phyloP scores from a whole-genome alignment of 2,113 vertebrate species.

The Lepus americanus region DNA sequence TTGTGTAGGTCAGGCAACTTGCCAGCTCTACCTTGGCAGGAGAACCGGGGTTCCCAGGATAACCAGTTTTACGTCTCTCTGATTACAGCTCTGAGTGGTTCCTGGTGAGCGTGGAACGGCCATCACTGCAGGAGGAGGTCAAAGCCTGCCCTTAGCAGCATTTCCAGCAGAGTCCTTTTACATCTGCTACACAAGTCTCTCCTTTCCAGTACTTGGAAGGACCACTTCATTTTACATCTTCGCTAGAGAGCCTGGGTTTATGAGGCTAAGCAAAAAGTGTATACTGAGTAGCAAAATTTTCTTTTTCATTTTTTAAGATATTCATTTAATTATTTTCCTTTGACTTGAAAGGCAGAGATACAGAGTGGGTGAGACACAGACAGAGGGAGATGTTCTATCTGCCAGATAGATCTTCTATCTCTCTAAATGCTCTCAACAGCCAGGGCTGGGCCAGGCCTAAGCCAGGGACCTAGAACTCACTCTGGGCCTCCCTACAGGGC shows the following conservation, averaged over 20 bases:
- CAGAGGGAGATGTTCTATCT: too few species aligned
- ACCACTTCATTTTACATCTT: not conserved
- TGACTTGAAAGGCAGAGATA: too few species aligned
- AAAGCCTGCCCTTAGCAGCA: not conserved
- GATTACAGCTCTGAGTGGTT: not conserved
- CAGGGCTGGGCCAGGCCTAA: too few species aligned
- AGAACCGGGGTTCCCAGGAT: not conserved
- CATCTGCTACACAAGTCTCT: not conserved
- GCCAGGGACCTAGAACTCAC: too few species aligned
- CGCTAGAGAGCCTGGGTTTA: not conserved
- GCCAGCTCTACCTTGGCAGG: conserved; percentile 28
- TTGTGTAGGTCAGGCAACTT: conserved; percentile 6
- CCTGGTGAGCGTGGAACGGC: not conserved
- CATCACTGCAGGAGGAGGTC: not conserved
- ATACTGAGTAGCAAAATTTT: not conserved
- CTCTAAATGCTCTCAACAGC: too few species aligned
- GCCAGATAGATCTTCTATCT: too few species aligned
- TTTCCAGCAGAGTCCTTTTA: not conserved
- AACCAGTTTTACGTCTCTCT: conserved; percentile 2
- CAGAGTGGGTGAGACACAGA: too few species aligned
- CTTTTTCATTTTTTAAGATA: not conserved
- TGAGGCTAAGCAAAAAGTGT: not conserved
- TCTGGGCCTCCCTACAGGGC: too few species aligned
- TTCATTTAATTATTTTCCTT: too few species aligned
- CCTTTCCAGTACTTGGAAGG: not conserved